A percentile compares a stretch with the other conserved stretches of the same genome.
Evolutionary conservation across 2,797 vertebrate genomes (phyloP).

Genomic region (Spizella passerina): DNA sequence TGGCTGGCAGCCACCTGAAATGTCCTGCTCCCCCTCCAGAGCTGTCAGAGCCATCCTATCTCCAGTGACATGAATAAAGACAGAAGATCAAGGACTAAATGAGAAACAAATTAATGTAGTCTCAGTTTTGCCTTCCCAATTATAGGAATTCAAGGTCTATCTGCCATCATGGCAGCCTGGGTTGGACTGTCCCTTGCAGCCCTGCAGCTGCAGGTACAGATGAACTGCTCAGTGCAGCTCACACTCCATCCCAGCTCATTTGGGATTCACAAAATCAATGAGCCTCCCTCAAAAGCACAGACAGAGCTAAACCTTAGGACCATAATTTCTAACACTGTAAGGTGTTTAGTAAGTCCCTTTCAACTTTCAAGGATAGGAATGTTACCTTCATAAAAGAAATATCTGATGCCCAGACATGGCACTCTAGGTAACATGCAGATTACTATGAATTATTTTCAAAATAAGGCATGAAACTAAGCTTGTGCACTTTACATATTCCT

Average conservation of each 20-base stretch:
- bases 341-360: background rate
- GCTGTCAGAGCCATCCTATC: background rate
- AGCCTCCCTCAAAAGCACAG: background rate
- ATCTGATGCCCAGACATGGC: background rate
- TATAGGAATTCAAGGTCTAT: background rate
- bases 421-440: background rate
- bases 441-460: background rate
- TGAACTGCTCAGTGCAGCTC: background rate
- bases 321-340: background rate
- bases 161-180: background rate
- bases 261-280: background rate
- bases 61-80: background rate
- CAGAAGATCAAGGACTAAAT: background rate
- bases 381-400: background rate
- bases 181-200: background rate
- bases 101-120: background rate
- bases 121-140: background rate
- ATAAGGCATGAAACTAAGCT: background rate
- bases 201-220: background rate
- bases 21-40: background rate
- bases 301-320: background rate
- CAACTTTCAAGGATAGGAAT: background rate
- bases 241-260: background rate
- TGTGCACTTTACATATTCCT: background rate
- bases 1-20: background rate